Conservation (phyloP, 2,888 invertebrate species). For the Drosophila mettleri region DNA sequence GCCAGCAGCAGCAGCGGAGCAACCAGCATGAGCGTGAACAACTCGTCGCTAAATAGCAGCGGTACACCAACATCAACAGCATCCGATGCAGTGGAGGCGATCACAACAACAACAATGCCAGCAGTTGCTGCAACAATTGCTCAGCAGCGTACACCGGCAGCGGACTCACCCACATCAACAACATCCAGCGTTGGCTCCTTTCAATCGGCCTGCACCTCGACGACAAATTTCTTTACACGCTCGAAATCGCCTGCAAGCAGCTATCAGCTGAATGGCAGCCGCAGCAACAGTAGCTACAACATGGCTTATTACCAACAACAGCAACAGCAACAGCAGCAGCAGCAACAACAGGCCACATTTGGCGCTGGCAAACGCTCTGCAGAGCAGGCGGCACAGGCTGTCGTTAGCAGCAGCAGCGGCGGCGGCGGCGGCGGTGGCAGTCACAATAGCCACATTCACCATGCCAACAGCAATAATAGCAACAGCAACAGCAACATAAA, state of each 20-base stretch:
- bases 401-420: constrained; percentile 60
- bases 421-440: constrained; percentile 49
- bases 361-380: constrained; percentile 16
- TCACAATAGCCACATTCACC: constrained; percentile 1
- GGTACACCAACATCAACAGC: constrained; percentile 37
- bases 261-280: constrained; percentile 51
- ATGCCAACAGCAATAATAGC: neutral
- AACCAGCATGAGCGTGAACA: constrained; percentile 50
- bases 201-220: constrained; percentile 73
- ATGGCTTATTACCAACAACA: constrained; percentile 52
- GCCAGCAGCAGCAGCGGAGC: constrained; percentile 55
- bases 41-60: constrained; percentile 42
- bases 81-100: constrained; percentile 12
- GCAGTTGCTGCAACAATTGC: neutral
- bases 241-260: constrained; percentile 44
- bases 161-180: constrained; percentile 57
- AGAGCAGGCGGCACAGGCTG: constrained; percentile 61
- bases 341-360: constrained; percentile 32
- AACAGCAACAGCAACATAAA: constrained; percentile 10
- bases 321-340: constrained; percentile 32
- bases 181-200: constrained; percentile 60
- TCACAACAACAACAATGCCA: constrained; percentile 6
- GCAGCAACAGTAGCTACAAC: constrained; percentile 35
- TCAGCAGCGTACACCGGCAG: constrained; percentile 26
- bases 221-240: constrained; percentile 59